A percentile compares a stretch with the other conserved stretches of the same genome.
Evolutionary conservation across 1,140 invertebrate species (phyloP).

Genomic region (Coptotermes formosanus): DNA sequence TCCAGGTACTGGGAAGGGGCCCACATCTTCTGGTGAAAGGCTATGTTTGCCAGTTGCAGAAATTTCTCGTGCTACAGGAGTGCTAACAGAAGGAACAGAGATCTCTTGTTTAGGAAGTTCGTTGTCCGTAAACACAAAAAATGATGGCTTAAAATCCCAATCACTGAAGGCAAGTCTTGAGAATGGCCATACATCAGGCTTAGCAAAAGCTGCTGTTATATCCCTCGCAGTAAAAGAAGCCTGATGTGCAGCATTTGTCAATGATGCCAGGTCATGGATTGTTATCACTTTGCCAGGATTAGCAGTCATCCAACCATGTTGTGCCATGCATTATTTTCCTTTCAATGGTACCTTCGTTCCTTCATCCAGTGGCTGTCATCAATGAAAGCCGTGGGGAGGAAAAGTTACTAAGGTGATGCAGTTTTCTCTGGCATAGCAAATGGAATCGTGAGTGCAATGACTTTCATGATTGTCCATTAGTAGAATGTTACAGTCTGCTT

Average conservation of each 20-base stretch:
- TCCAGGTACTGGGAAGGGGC: too few relatives aligned
- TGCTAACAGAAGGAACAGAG: neutral
- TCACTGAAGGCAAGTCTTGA: too few relatives aligned
- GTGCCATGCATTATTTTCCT: conserved; percentile 38
- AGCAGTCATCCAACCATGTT: conserved; percentile 37
- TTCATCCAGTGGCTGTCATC: conserved; percentile 44
- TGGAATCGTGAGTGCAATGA: conserved; percentile 41
- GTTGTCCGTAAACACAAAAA: conserved; percentile 35
- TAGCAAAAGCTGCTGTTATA: too few relatives aligned
- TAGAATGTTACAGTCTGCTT: conserved; percentile 44
- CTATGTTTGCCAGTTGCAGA: neutral
- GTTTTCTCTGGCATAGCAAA: conserved; percentile 39
- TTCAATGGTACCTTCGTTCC: conserved; percentile 42
- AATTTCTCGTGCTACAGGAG: neutral
- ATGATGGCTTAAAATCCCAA: too few relatives aligned
- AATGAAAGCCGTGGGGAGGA: conserved; percentile 43
- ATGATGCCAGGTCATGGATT: too few relatives aligned
- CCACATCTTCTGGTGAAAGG: too few relatives aligned
- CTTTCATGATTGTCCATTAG: conserved; percentile 46
- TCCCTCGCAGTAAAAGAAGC: too few relatives aligned
- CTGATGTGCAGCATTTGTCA: too few relatives aligned
- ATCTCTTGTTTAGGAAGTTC: neutral
- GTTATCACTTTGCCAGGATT: too few relatives aligned
- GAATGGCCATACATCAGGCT: too few relatives aligned
- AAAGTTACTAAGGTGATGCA: conserved; percentile 41